Conservation (phyloP, 1,140 invertebrate genomes). For the Drosophila nasuta region DNA sequence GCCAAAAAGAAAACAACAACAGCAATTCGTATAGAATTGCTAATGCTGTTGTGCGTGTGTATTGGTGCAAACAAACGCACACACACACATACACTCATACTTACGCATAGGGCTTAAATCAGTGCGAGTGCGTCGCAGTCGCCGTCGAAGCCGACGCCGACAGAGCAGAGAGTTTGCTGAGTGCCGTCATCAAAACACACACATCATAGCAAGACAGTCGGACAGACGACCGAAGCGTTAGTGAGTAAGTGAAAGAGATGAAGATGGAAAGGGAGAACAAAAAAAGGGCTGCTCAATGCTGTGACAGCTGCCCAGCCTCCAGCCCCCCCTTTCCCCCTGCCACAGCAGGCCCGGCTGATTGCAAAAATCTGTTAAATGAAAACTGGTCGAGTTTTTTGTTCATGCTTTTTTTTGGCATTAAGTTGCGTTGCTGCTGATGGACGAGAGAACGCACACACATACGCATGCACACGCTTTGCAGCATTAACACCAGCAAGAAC, state of each 20-base stretch:
- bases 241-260: slow-evolving; percentile 25
- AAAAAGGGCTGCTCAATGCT: slow-evolving; percentile 43
- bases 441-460: slow-evolving; percentile 29
- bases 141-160: neutral
- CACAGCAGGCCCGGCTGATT: slow-evolving; percentile 3
- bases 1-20: slow-evolving; percentile 31
- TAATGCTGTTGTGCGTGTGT: slow-evolving; percentile 43
- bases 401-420: slow-evolving; percentile 34
- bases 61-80: slow-evolving; percentile 36
- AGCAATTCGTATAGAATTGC: slow-evolving; percentile 27
- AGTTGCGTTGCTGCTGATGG: slow-evolving; percentile 41
- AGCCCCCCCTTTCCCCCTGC: neutral
- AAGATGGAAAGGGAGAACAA: neutral
- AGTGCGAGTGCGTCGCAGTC: slow-evolving; percentile 53
- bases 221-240: slow-evolving; percentile 11
- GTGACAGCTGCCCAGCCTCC: slow-evolving; percentile 51
- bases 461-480: slow-evolving; percentile 42
- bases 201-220: slow-evolving; percentile 32
- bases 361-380: slow-evolving; percentile 74
- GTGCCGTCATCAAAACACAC: slow-evolving; percentile 71
- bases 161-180: slow-evolving; percentile 42
- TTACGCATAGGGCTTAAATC: slow-evolving; percentile 38
- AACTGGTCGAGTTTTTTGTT: slow-evolving; percentile 52
- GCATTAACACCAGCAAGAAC: slow-evolving; percentile 50
- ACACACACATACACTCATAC: slow-evolving; percentile 11